Evolutionary conservation across 2,797 vertebrate species (phyloP).

Genomic region (Adelosebastes latens): DNA sequence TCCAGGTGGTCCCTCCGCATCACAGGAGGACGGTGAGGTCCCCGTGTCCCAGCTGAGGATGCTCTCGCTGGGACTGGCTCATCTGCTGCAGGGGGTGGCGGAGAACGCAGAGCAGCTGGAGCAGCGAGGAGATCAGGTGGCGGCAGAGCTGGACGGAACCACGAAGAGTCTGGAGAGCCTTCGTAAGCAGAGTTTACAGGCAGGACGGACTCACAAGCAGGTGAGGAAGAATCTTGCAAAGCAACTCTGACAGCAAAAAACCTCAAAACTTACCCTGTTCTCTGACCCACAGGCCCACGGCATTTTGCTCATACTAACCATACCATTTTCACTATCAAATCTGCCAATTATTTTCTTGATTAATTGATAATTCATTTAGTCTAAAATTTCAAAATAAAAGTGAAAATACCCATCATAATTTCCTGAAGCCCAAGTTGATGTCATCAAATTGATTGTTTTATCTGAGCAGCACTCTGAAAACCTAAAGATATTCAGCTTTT

Average conservation of each 20-base stretch:
- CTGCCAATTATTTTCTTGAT: neutral
- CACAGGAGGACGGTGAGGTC: slow-evolving; percentile 14
- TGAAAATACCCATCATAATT: neutral
- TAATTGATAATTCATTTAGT: neutral
- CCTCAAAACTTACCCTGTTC: neutral
- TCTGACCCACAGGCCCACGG: neutral
- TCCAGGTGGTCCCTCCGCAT: neutral
- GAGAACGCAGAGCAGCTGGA: slow-evolving; percentile 42
- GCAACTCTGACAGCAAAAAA: neutral
- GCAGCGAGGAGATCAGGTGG: slow-evolving; percentile 27
- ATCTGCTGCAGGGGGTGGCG: slow-evolving; percentile 51
- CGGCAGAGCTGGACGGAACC: slow-evolving; percentile 30
- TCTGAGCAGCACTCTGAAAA: neutral
- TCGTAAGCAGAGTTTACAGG: slow-evolving; percentile 15
- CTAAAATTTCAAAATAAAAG: neutral
- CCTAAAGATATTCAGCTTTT: neutral
- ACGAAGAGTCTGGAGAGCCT: slow-evolving; percentile 39
- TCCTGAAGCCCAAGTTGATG: neutral
- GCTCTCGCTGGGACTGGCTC: slow-evolving; percentile 57
- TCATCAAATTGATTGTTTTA: too few species aligned
- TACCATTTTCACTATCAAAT: neutral
- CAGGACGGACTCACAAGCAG: slow-evolving; percentile 50
- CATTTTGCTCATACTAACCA: neutral
- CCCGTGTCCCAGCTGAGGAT: slow-evolving; percentile 51
- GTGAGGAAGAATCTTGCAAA: slow-evolving; percentile 26